Base-by-base conservation (phyloP, 2,888 invertebrate genomes). In the Ophioninae sp. region DNA sequence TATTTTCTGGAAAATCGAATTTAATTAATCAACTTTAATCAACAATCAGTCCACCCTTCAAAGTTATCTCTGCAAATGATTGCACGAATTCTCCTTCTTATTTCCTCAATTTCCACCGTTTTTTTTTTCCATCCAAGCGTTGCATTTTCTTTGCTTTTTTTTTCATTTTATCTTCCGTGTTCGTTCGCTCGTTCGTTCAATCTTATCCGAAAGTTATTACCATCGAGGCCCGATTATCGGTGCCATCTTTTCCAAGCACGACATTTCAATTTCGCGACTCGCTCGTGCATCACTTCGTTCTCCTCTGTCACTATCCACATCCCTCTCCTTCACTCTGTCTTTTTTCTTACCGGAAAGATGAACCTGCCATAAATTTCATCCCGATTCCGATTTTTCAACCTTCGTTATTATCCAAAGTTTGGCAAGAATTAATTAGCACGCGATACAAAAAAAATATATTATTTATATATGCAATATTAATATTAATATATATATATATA, bases 221-320 rank as follows among this genome's bases (percentile, higher is more conserved):
- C 70, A 84, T 81, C 81, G 50, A 72, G 79, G 68, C 76, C 68
- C 81, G 84, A 81, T 84, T 84, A 84, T 84, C 84, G 76, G 44
- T 62, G 62, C 73, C 72, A 81, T 84, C 75, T 81, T 79, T 79
- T 81, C 62, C 84, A 50, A 23, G 69, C 72, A 75, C 83, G 83
- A 79, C 84, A 84, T 81, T 84, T 75, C 84, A 84, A 84, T 84
- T 79, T 81, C 84, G 68, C 81, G 72, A 84, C 72, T 72, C 84
- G 81, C 30, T 84, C 81, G 84, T 81, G 84, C 79, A 81, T 84
- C 81, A 73, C 76, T 30, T 59, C 44, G 57, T 39, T 50, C n/a
- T 37, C 67, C 57, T 57, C 37, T 59, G n/a, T 61, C 17, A 50
- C 61, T 1, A 41, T 41, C 41, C 8, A 41, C 37, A 41, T 39